Conservation (phyloP, 2,113 vertebrate species). For the Cariama cristata region DNA sequence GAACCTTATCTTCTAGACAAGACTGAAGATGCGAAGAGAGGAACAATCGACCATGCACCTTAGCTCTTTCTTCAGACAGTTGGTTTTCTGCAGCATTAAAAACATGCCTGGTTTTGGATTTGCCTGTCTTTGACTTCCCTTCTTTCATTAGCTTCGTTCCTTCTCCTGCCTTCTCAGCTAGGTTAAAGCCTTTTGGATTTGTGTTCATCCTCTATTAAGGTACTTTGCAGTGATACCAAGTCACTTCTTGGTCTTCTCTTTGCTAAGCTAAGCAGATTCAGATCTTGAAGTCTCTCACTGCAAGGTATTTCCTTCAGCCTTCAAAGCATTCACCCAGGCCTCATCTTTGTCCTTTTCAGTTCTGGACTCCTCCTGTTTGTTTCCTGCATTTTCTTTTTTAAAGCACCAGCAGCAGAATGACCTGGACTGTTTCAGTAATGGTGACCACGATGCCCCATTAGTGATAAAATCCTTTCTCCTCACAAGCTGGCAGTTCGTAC, state of each 20-base stretch:
- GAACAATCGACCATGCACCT: not conserved
- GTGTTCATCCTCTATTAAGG: not conserved
- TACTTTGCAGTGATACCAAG: not conserved
- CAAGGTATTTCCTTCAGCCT: not conserved
- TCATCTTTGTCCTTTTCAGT: not conserved
- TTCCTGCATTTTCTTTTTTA: not conserved
- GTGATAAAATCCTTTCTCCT: not conserved
- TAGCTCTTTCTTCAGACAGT: not conserved
- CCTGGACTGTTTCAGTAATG: not conserved
- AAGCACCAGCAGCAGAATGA: not conserved
- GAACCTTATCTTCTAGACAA: not conserved
- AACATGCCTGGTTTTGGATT: not conserved
- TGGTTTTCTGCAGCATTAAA: not conserved
- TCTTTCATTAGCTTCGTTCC: not conserved
- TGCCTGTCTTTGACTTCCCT: not conserved
- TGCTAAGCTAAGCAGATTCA: not conserved
- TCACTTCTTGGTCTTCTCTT: not conserved
- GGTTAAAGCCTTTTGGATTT: not conserved
- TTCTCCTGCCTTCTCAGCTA: not conserved
- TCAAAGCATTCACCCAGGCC: not conserved
- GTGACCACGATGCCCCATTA: not conserved
- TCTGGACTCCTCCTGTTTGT: not conserved
- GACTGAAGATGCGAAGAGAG: not conserved
- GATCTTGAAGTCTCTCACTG: not conserved
- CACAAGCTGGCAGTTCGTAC: not conserved